phyloP scores from a whole-genome alignment of 2,797 vertebrate species.

The Lepilemur ruficaudatus region DNA sequence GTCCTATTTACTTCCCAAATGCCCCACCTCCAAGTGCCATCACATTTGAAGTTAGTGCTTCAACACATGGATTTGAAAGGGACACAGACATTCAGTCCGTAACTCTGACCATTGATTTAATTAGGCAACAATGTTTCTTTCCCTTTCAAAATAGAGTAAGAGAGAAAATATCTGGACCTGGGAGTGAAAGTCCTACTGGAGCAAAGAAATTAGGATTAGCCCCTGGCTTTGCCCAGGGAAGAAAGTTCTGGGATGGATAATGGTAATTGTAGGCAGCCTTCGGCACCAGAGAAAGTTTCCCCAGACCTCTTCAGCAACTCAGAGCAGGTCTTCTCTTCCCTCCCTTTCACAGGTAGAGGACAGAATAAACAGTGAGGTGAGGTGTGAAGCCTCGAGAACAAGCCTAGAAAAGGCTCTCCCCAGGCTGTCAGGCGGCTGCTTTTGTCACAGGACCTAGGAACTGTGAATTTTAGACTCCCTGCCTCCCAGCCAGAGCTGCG shows the following conservation, averaged over 20 bases:
- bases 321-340: neutral
- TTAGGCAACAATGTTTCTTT: neutral
- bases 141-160: neutral
- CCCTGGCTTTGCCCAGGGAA: neutral
- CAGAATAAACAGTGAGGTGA: accelerated
- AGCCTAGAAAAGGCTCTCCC: neutral
- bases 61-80: too few relatives aligned
- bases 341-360: neutral
- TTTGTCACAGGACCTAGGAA: neutral
- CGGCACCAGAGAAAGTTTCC: too few relatives aligned
- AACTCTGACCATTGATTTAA: neutral
- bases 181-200: neutral
- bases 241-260: neutral
- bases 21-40: accelerated
- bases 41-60: neutral
- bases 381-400: neutral
- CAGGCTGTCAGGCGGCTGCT: neutral
- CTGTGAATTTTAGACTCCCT: neutral
- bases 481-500: neutral
- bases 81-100: accelerated
- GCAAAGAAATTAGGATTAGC: neutral
- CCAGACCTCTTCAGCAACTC: neutral
- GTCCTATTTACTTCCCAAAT: neutral
- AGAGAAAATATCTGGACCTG: neutral
- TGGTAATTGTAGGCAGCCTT: neutral